phyloP scores from a whole-genome alignment of 2,113 vertebrate species.

The Halichoeres trimaculatus region DNA sequence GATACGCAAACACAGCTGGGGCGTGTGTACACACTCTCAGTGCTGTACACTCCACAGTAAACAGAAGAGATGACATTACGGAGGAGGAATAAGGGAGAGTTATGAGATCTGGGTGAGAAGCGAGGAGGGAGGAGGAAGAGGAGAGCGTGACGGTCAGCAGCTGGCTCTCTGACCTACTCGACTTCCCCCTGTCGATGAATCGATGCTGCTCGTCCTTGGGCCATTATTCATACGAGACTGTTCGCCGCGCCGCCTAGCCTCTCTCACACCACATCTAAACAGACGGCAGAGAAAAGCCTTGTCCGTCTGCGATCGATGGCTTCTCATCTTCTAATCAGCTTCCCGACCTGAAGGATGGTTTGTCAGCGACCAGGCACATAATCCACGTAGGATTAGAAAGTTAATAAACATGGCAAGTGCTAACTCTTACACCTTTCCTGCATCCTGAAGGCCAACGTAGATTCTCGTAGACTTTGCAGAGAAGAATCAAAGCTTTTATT shows the following conservation, averaged over 20 bases:
- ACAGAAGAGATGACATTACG: slow-evolving; percentile 45
- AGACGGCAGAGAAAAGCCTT: slow-evolving; percentile 34
- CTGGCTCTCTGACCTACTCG: slow-evolving; percentile 63
- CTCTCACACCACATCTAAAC: slow-evolving; percentile 60
- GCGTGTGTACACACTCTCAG: slow-evolving; percentile 41
- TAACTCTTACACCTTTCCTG: slow-evolving; percentile 9
- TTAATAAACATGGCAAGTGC: slow-evolving; percentile 40
- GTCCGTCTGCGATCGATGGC: slow-evolving; percentile 59
- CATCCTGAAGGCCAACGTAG: background rate
- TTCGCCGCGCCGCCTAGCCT: slow-evolving; percentile 30
- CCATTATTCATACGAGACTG: slow-evolving; percentile 71
- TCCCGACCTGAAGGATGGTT: slow-evolving; percentile 47
- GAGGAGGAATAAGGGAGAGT: slow-evolving; percentile 28
- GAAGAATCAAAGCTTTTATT: slow-evolving; percentile 30
- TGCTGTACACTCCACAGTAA: slow-evolving; percentile 48
- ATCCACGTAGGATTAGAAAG: slow-evolving; percentile 54
- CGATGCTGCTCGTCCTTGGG: slow-evolving; percentile 76
- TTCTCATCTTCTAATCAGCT: slow-evolving; percentile 75
- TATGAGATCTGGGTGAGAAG: slow-evolving; percentile 47
- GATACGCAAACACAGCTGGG: slow-evolving; percentile 75
- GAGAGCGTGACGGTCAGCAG: slow-evolving; percentile 70
- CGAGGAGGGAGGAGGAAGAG: slow-evolving; percentile 21
- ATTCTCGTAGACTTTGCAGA: slow-evolving; percentile 1
- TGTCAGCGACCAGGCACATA: slow-evolving; percentile 30
- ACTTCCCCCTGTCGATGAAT: slow-evolving; percentile 72